A percentile compares a stretch with the other conserved stretches of the same genome.
phyloP scores from a whole-genome alignment of 2,113 vertebrate species.

The Sitta europaea region DNA sequence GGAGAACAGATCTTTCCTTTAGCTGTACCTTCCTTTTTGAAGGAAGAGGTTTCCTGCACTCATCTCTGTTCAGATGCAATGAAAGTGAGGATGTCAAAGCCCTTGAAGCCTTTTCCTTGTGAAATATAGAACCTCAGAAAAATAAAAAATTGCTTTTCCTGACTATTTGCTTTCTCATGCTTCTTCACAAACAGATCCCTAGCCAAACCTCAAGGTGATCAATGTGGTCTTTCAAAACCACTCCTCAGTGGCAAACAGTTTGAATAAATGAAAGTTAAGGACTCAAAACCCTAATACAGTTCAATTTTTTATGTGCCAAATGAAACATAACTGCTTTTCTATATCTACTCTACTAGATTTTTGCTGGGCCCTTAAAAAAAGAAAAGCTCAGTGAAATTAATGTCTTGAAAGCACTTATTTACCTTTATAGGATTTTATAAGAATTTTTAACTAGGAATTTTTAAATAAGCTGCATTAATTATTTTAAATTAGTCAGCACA shows the following conservation, averaged over 20 bases:
- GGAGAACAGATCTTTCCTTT: neutral
- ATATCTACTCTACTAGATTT: neutral
- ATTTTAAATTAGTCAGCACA: neutral
- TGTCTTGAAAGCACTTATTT: neutral
- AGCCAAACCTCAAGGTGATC: neutral
- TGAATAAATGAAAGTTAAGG: constrained; percentile 31
- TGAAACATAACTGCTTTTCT: constrained; percentile 4
- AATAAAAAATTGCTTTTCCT: neutral
- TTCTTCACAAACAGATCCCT: neutral
- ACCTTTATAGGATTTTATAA: neutral
- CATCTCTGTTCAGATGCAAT: neutral
- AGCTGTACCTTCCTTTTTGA: neutral
- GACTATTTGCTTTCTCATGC: neutral
- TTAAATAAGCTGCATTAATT: neutral
- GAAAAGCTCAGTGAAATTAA: neutral
- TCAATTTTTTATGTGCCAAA: neutral
- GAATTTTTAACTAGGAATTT: neutral
- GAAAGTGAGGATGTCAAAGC: neutral
- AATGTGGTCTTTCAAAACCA: neutral
- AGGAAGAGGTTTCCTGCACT: neutral
- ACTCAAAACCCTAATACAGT: neutral
- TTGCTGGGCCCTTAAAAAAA: neutral
- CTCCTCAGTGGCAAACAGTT: constrained; percentile 1
- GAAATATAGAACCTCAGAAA: neutral
- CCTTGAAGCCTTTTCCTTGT: neutral